Evolutionary conservation across 1,140 invertebrate genomes (phyloP).

Genomic region (Zaprionus capensis): DNA sequence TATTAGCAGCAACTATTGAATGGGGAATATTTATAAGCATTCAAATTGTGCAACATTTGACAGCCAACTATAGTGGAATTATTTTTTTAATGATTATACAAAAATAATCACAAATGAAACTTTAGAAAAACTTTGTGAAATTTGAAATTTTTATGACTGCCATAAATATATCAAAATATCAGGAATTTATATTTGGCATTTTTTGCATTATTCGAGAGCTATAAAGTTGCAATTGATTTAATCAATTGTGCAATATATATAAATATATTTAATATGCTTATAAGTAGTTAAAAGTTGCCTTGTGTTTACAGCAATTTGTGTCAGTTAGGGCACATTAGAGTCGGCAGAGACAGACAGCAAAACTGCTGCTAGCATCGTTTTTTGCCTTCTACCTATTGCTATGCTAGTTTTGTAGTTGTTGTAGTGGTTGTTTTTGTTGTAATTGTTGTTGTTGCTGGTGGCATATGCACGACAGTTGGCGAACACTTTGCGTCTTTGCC

Average conservation of each 20-base stretch:
- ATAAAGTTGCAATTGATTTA: neutral
- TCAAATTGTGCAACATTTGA: neutral
- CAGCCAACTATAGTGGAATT: neutral
- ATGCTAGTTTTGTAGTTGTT: conserved; percentile 29
- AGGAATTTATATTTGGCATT: neutral
- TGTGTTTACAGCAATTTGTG: conserved; percentile 3
- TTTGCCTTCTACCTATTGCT: neutral
- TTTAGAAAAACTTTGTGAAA: neutral
- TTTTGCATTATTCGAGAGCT: neutral
- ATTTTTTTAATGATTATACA: neutral
- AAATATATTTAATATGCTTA: neutral
- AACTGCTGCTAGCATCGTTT: neutral
- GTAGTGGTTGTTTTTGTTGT: conserved; percentile 34
- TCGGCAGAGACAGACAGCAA: neutral
- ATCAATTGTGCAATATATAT: neutral
- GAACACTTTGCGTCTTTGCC: conserved; percentile 73
- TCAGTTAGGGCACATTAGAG: conserved; percentile 7
- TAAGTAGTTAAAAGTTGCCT: neutral
- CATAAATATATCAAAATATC: neutral
- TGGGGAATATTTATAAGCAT: neutral
- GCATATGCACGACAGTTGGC: conserved; percentile 67
- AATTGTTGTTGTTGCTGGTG: conserved; percentile 37
- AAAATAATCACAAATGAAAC: neutral
- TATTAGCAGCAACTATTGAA: neutral
- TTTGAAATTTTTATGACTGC: no score